Percentiles rank a stretch among this genome's conserved stretches.
phyloP scores from a whole-genome alignment of 2,797 vertebrate genomes.

The Myotis myotis region DNA sequence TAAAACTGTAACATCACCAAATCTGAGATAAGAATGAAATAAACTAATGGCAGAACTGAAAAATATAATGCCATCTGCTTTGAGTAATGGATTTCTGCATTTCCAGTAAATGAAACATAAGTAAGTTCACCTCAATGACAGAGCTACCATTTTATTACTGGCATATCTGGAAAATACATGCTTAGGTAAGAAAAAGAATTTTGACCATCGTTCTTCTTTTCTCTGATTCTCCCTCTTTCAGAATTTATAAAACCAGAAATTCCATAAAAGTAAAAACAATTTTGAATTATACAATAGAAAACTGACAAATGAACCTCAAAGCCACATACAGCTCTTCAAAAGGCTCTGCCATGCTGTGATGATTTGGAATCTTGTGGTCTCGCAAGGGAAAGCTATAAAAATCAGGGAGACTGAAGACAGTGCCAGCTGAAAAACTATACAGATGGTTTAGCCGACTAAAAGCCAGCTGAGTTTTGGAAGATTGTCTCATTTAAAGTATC shows the following conservation, averaged over 20 bases:
- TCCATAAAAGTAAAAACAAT: background rate
- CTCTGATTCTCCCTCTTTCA: background rate
- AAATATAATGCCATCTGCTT: background rate
- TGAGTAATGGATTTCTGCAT: background rate
- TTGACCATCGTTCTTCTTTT: background rate
- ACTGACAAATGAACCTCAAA: background rate
- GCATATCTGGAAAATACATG: background rate
- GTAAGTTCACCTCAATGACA: background rate
- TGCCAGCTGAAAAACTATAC: slow-evolving; percentile 27
- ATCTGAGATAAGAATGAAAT: background rate
- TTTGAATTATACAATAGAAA: background rate
- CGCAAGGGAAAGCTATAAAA: slow-evolving; percentile 49
- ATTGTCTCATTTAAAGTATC: slow-evolving; percentile 29
- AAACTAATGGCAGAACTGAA: background rate
- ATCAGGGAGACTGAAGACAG: slow-evolving; percentile 6
- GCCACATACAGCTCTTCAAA: background rate
- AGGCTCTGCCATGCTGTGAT: background rate
- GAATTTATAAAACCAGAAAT: slow-evolving; percentile 9
- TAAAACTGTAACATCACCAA: background rate
- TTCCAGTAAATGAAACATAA: background rate
- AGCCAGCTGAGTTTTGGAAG: slow-evolving; percentile 52
- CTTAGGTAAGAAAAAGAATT: background rate
- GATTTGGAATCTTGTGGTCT: slow-evolving; percentile 26
- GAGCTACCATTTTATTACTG: background rate
- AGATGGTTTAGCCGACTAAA: slow-evolving; percentile 31